Conservation (phyloP, 2,113 vertebrate species). For the Columba livia region DNA sequence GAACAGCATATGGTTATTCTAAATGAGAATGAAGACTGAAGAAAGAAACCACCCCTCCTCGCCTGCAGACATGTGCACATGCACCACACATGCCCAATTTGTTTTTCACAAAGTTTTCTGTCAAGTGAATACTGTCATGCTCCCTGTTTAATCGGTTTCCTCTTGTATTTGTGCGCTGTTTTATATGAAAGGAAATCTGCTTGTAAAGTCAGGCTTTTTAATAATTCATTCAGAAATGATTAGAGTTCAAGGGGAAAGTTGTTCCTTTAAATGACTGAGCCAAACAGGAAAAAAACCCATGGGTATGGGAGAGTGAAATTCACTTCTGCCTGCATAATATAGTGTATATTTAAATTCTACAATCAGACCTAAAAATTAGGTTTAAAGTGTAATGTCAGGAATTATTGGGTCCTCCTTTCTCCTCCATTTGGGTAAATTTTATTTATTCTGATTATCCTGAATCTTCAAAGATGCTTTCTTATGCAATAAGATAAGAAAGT, state of each 20-base stretch:
- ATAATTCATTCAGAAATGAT: conserved; percentile 63
- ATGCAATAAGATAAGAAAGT: background rate
- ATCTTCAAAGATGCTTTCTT: background rate
- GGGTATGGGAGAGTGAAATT: background rate
- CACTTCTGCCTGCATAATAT: background rate
- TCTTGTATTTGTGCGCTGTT: conserved; percentile 45
- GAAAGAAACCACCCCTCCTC: background rate
- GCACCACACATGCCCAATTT: conserved; percentile 48
- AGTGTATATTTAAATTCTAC: background rate
- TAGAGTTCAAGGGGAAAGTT: conserved; percentile 54
- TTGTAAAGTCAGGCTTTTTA: conserved; percentile 62
- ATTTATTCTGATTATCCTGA: conserved; percentile 10
- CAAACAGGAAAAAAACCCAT: background rate
- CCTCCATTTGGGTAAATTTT: background rate
- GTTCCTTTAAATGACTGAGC: conserved; percentile 44
- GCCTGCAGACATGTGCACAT: background rate
- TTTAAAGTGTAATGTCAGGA: background rate
- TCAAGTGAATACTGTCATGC: conserved; percentile 54
- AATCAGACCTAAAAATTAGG: background rate
- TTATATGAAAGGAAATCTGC: conserved; percentile 49
- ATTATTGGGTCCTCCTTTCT: background rate
- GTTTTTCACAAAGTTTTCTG: conserved; percentile 40
- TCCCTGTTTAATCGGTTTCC: conserved; percentile 59
- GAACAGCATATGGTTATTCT: background rate
- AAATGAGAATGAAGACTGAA: background rate